phyloP scores from a whole-genome alignment of 2,888 invertebrate genomes.

The Eustalomyia histrio region DNA sequence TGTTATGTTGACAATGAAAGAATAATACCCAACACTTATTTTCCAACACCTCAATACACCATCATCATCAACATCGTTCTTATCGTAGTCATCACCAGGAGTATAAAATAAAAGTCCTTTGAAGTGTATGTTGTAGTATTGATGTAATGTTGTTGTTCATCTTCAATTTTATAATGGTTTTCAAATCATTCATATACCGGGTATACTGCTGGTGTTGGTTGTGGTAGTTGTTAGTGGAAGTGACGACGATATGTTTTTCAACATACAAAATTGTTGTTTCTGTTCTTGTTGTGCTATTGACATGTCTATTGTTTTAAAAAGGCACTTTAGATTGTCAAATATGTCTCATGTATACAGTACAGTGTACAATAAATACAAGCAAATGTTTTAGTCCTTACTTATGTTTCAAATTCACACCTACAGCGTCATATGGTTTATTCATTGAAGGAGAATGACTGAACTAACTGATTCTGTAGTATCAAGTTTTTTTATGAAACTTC shows the following conservation, averaged over 20 bases:
- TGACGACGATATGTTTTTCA: not conserved
- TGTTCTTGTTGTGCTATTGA: constrained; percentile 44
- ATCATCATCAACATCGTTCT: constrained; percentile 35
- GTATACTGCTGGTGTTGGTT: not conserved
- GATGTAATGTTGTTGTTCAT: constrained; percentile 28
- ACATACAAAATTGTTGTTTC: constrained; percentile 5
- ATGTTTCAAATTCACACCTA: constrained; percentile 1
- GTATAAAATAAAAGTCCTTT: constrained; percentile 58
- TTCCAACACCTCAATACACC: constrained; percentile 40
- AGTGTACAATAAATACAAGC: not conserved
- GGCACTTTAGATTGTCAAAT: constrained; percentile 62
- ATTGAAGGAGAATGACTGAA: constrained; percentile 19
- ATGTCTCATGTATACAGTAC: constrained; percentile 35
- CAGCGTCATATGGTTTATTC: constrained; percentile 1
- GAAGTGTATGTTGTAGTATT: constrained; percentile 43
- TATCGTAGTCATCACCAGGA: constrained; percentile 66
- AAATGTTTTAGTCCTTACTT: not conserved
- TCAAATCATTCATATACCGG: constrained; percentile 29
- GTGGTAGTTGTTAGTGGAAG: not conserved
- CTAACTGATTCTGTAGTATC: not conserved
- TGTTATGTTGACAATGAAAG: constrained; percentile 32
- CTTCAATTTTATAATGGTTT: constrained; percentile 41
- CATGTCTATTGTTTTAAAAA: constrained; percentile 59
- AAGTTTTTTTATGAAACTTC: constrained; percentile 10
- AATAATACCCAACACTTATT: constrained; percentile 36